Evolutionary conservation across 2,113 vertebrate species (phyloP).

Genomic region (Clarias magur): DNA sequence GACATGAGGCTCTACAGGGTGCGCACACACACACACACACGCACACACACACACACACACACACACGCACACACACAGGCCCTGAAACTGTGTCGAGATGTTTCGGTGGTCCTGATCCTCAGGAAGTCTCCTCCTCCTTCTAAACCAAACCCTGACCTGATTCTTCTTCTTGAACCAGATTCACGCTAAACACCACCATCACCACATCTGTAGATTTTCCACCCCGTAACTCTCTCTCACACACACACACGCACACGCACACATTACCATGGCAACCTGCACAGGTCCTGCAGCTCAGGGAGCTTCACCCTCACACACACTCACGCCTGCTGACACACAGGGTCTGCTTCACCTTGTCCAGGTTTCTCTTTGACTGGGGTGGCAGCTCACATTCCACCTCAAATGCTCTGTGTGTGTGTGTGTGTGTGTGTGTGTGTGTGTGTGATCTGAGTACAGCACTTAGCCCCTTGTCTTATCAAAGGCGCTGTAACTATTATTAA

Average conservation of each 20-base stretch:
- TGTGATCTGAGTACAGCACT: neutral
- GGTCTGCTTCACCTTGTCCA: neutral
- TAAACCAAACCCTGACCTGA: neutral
- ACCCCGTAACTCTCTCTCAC: neutral
- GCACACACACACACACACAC: no score
- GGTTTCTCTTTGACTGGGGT: neutral
- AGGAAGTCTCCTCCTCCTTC: neutral
- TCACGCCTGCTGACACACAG: neutral
- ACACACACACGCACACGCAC: neutral
- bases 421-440: constrained; percentile 9
- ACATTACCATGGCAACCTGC: neutral
- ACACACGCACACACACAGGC: no score
- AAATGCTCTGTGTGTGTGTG: neutral
- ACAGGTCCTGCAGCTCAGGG: neutral
- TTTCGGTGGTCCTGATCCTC: neutral
- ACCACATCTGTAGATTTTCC: neutral
- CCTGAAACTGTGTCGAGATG: neutral
- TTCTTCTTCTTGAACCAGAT: neutral
- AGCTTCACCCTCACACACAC: neutral
- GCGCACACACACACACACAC: no score
- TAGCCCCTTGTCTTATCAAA: constrained; percentile 10
- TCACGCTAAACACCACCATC: neutral
- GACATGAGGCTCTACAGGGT: neutral
- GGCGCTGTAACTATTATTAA: constrained; percentile 7
- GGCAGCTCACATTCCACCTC: neutral